Evolutionary conservation across 1,140 invertebrate species (phyloP).

Genomic region (Drosophila pseudoananassae): DNA sequence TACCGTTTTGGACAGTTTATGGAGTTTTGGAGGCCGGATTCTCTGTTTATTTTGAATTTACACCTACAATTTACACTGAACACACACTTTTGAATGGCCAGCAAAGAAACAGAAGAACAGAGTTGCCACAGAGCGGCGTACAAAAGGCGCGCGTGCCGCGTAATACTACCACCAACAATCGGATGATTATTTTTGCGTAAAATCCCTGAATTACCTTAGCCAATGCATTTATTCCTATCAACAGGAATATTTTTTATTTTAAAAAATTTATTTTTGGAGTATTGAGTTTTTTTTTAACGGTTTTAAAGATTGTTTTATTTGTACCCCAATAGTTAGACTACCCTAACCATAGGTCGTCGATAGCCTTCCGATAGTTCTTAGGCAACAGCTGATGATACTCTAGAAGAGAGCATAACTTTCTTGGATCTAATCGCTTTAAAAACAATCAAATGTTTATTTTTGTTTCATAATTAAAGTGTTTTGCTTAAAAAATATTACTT

Average conservation of each 20-base stretch:
- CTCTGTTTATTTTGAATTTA: conserved; percentile 38
- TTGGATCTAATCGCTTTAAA: neutral
- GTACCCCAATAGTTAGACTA: neutral
- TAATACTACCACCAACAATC: conserved; percentile 17
- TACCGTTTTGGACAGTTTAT: conserved; percentile 25
- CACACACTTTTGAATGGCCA: conserved; percentile 60
- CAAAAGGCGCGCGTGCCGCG: conserved; percentile 44
- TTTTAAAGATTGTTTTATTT: neutral
- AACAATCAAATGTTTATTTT: neutral
- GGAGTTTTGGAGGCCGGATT: conserved; percentile 10
- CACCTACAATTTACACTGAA: conserved; percentile 33
- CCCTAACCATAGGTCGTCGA: conserved; percentile 13
- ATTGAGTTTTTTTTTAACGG: neutral
- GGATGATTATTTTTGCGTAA: neutral
- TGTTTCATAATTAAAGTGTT: neutral
- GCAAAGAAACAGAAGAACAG: conserved; percentile 31
- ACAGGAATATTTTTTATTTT: neutral
- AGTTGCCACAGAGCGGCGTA: conserved; percentile 36
- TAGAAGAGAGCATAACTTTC: neutral
- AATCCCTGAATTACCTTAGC: too few species aligned
- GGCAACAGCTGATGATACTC: conserved; percentile 23
- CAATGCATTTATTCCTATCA: neutral
- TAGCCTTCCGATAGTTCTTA: conserved; percentile 15
- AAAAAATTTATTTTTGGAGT: neutral
- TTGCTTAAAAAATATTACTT: too few species aligned